Base-by-base conservation (phyloP, 2,888 invertebrate genomes). In the Rhagonycha fulva region DNA sequence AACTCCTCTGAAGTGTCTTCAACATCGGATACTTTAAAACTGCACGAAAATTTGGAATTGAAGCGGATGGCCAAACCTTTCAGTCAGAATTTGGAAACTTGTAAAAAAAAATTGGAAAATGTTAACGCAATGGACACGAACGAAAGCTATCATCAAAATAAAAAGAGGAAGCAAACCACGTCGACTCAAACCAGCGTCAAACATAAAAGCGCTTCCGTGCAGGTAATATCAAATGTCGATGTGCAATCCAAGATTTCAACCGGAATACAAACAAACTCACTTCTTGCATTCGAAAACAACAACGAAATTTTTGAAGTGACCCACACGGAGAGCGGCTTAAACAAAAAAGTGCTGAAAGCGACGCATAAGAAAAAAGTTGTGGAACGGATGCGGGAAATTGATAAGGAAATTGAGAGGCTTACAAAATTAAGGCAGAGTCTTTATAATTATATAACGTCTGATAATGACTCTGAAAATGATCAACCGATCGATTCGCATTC, bases 391-490 rank as follows among this genome's bases (percentile, higher is more conserved):
- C 62, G 81, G 26, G 72, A 80, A 62, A 82, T 85, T 60, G 85
- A 86, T 79, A 75, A 79, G 61, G 84, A 83, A 74, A 82, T 86
- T 70, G 77, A 75, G 68, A 78, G 82, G 67, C 77, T 86, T 14
- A 81, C 81, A 10, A 78, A 81, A 67, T 80, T 83, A 62, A 79
- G 84, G 26, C 81, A 82, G 72, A 28, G 72, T 83, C 60, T 82
- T 80, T 81, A 76, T 74, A 28, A 80, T 74, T 68, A 24, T 78
- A 68, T 78, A 19, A 47, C 24, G 11, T 23, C 12, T 12, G 71
- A 73, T 14, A 66, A 32, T 70, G 73, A 73, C n/a, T 26, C 47
- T 7, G 72, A 75, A 14, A n/a, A 23, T 68, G 70, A 66, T 19
- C 11, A 67, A 7, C 2, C 47, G 7, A 47, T 12, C 2, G n/a